Conservation (phyloP, 2,113 vertebrate species). For the Pangasianodon hypophthalmus region DNA sequence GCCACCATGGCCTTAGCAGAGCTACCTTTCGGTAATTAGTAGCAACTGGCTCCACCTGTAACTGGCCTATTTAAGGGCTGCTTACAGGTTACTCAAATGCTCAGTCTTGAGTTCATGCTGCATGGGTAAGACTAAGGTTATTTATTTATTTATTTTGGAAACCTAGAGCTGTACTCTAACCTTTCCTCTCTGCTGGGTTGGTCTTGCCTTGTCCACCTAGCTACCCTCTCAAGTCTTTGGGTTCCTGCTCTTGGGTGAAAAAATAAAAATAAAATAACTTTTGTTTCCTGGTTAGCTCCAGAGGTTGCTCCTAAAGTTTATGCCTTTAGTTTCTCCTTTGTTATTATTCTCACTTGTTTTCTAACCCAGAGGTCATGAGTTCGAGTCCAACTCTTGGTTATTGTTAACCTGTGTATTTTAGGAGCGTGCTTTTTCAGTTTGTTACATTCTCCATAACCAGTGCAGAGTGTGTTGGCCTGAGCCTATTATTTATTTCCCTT, state of each 20-base stretch:
- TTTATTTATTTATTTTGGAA: neutral
- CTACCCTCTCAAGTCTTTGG: neutral
- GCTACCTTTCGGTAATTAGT: too few species aligned
- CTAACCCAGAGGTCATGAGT: neutral
- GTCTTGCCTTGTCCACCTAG: neutral
- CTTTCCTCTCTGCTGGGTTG: neutral
- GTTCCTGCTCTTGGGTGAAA: neutral
- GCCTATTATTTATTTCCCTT: neutral
- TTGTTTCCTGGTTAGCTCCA: neutral
- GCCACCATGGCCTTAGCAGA: neutral
- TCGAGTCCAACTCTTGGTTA: neutral
- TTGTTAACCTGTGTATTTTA: neutral
- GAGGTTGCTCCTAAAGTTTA: neutral
- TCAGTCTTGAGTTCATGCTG: neutral
- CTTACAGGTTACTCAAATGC: neutral
- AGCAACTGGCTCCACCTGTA: neutral
- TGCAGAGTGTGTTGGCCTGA: too few species aligned
- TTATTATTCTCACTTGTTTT: neutral
- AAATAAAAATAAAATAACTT: neutral
- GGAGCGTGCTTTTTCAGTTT: too few species aligned
- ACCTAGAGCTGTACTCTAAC: too few species aligned
- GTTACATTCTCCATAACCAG: too few species aligned
- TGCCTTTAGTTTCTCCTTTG: neutral
- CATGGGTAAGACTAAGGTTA: too few species aligned
- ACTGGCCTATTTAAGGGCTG: neutral